Conservation (phyloP, 2,888 invertebrate genomes). For the Lycaena phlaeas region DNA sequence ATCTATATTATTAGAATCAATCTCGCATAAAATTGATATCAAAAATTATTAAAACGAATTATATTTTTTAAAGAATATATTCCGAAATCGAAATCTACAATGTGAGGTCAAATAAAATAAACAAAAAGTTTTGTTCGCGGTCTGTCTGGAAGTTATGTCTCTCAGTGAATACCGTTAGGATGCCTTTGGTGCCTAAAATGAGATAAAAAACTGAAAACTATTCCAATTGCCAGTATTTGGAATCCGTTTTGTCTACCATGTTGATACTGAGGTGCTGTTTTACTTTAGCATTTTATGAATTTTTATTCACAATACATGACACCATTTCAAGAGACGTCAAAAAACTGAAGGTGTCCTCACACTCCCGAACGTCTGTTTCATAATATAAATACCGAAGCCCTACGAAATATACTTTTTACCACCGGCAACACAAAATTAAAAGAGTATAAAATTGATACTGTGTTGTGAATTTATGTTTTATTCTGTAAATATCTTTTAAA, state of each 20-base stretch:
- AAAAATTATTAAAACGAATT: no score
- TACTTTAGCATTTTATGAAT: conserved; percentile 13
- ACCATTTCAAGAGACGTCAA: conserved; percentile 3
- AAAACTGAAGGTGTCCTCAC: conserved; percentile 2
- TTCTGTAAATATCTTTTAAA: background rate
- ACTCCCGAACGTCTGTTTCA: conserved; percentile 6
- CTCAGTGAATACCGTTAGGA: conserved; percentile 65
- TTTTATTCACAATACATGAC: conserved; percentile 8
- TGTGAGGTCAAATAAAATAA: conserved; percentile 59
- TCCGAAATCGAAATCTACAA: conserved; percentile 44
- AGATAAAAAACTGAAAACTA: conserved; percentile 58
- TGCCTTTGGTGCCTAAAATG: conserved; percentile 55
- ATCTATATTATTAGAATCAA: background rate
- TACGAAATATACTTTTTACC: background rate
- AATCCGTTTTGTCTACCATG: conserved; percentile 66
- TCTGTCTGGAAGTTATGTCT: conserved; percentile 62
- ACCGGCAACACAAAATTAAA: background rate
- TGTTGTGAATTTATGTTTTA: background rate
- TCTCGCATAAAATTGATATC: no score
- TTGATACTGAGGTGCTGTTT: conserved; percentile 32
- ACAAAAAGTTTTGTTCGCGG: conserved; percentile 52
- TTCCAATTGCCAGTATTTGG: conserved; percentile 69
- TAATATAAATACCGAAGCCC: conserved; percentile 3
- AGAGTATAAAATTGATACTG: conserved; percentile 3
- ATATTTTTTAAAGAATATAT: conserved; percentile 23